phyloP scores from a whole-genome alignment of 37 sponge, comb jelly and placozoan species.

The Oscarella lobularis region DNA sequence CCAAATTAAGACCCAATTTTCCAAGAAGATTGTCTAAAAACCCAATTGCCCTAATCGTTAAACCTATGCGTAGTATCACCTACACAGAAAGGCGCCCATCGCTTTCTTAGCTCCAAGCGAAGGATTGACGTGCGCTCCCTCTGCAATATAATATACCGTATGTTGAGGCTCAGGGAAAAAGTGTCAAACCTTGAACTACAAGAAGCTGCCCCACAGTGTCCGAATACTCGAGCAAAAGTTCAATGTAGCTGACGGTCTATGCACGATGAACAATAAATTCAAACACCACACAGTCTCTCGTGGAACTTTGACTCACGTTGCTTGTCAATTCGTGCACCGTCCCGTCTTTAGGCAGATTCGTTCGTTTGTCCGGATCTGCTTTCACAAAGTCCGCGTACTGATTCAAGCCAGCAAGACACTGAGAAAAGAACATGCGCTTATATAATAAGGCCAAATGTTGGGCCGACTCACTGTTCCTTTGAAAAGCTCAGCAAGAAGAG shows the following conservation, averaged over 20 bases:
- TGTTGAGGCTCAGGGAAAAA: not conserved
- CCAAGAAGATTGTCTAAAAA: slow-evolving; percentile 38
- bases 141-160: not conserved
- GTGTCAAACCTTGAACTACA: not conserved
- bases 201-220: slow-evolving; percentile 28
- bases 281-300: not conserved
- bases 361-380: slow-evolving; percentile 70
- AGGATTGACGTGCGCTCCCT: not conserved
- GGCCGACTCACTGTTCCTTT: no score
- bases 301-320: slow-evolving; percentile 41
- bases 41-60: not conserved
- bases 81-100: not conserved
- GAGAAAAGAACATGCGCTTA: no score
- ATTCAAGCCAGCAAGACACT: not conserved
- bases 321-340: slow-evolving; percentile 94
- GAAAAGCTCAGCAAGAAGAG: no score
- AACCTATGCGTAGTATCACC: not conserved
- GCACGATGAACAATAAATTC: not conserved
- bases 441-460: no score
- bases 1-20: slow-evolving; percentile 60
- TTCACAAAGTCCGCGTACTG: no score
- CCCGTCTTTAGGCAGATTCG: slow-evolving; percentile 81
- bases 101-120: not conserved
- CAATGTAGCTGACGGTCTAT: slow-evolving; percentile 74
- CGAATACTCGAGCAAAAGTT: slow-evolving; percentile 59